Conservation (phyloP, 2,888 invertebrate genomes). For the Drosophila prostipennis region DNA sequence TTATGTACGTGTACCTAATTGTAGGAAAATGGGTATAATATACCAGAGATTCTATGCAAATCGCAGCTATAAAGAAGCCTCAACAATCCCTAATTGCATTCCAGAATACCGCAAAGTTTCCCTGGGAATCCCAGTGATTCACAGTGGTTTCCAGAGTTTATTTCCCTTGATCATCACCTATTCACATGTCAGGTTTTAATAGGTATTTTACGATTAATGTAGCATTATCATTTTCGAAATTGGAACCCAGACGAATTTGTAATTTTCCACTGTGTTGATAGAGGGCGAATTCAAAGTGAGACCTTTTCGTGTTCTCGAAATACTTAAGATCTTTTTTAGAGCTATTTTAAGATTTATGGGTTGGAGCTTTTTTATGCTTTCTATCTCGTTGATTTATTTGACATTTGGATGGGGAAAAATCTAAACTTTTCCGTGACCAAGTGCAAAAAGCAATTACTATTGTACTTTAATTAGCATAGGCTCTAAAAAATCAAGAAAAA, state of each 20-base stretch:
- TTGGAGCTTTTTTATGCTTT: not conserved
- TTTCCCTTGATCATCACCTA: not conserved
- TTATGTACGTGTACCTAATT: slow-evolving; percentile 20
- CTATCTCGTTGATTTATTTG: slow-evolving; percentile 5
- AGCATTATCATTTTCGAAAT: slow-evolving; percentile 3
- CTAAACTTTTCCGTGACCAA: not conserved
- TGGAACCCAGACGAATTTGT: slow-evolving; percentile 2
- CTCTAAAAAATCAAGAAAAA: no score
- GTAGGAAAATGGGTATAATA: not conserved
- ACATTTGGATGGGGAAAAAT: not conserved
- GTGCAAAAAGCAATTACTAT: not conserved
- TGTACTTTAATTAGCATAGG: not conserved
- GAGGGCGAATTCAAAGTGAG: not conserved
- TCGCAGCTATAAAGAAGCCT: slow-evolving; percentile 4
- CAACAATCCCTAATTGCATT: slow-evolving; percentile 20
- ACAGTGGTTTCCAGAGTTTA: slow-evolving; percentile 9
- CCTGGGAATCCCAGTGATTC: not conserved
- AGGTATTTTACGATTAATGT: not conserved
- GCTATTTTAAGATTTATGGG: slow-evolving; percentile 4
- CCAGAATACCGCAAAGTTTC: not conserved
- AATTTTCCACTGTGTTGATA: slow-evolving; percentile 8
- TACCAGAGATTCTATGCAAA: not conserved
- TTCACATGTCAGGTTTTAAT: not conserved
- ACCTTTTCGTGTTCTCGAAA: slow-evolving; percentile 1
- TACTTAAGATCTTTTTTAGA: not conserved